These are phyloP conservation scores for Holcopasites calliopsidis DNA, from an alignment of 1,140 invertebrate genomes.

Conservation along the genomic window DNA sequence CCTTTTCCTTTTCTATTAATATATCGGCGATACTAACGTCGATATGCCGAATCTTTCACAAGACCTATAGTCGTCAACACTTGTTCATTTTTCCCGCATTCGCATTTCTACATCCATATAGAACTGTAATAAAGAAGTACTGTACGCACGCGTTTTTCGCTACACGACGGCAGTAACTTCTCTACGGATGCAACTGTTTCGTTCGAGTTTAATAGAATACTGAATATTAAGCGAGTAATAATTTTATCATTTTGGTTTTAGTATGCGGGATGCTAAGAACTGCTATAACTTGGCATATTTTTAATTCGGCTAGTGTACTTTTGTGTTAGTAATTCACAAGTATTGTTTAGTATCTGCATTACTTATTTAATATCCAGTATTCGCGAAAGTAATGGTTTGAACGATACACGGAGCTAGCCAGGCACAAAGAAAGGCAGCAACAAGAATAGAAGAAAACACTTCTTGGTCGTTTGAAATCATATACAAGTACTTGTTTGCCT, in stretches of 20 bases:
- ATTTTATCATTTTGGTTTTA: not conserved
- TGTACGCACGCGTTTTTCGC: not conserved
- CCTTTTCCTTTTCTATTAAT: conserved; percentile 14
- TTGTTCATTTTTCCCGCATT: conserved; percentile 28
- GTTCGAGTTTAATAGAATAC: conserved; percentile 21
- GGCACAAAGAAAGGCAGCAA: conserved; percentile 34
- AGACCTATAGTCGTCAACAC: conserved; percentile 6
- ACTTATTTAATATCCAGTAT: conserved; percentile 47
- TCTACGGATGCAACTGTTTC: conserved; percentile 11
- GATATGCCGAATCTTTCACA: not conserved
- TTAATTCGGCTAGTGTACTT: not conserved
- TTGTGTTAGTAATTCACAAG: not conserved
- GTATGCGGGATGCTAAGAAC: conserved; percentile 4
- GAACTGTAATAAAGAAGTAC: conserved; percentile 38
- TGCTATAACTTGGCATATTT: not conserved
- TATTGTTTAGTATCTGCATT: conserved; percentile 17
- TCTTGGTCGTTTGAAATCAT: conserved; percentile 12
- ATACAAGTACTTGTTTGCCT: conserved; percentile 9
- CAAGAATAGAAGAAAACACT: conserved; percentile 19
- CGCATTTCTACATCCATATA: conserved; percentile 16
- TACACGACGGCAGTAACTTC: conserved; percentile 2
- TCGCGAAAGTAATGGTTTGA: conserved; percentile 8
- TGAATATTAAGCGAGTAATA: conserved; percentile 45
- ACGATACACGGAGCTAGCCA: conserved; percentile 22
- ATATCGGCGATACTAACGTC: conserved; percentile 12